phyloP scores from a whole-genome alignment of 2,888 invertebrate species.

The Lithophane socia region DNA sequence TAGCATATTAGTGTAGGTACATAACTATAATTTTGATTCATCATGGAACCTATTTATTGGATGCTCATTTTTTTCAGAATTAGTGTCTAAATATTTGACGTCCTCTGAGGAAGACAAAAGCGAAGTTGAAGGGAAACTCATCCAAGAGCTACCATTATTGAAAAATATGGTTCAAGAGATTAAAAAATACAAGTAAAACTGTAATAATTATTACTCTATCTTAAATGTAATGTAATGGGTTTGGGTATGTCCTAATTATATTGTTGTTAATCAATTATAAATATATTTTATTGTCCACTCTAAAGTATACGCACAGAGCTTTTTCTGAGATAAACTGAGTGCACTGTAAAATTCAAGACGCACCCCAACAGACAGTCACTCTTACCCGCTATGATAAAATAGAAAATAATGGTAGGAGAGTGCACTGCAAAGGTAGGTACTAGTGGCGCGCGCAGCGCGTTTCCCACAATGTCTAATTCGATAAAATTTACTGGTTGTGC shows the following conservation, averaged over 20 bases:
- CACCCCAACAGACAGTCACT: not conserved
- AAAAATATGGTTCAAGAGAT: constrained; percentile 84
- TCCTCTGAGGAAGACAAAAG: constrained; percentile 80
- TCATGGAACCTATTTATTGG: not conserved
- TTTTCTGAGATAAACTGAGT: not conserved
- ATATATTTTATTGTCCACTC: not conserved
- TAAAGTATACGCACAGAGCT: not conserved
- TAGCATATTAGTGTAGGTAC: not conserved
- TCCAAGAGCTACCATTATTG: constrained; percentile 78
- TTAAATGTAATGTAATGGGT: constrained; percentile 11
- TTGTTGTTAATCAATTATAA: constrained; percentile 1
- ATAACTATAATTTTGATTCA: not conserved
- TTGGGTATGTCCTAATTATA: constrained; percentile 29
- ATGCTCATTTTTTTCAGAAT: constrained; percentile 73
- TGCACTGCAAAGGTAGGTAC: too few relatives aligned
- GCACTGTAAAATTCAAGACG: not conserved
- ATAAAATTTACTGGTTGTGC: too few relatives aligned
- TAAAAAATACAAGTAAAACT: constrained; percentile 82
- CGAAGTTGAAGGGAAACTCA: constrained; percentile 77
- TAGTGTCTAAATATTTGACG: constrained; percentile 84
- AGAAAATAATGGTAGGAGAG: too few relatives aligned
- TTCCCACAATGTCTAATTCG: too few relatives aligned
- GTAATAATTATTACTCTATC: constrained; percentile 23
- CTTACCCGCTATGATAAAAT: too few relatives aligned
- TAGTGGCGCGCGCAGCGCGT: too few relatives aligned